A percentile compares a stretch with the other conserved stretches of the same genome.
Evolutionary conservation across 1,140 invertebrate species (phyloP).

Genomic region (Drosophila leontia): DNA sequence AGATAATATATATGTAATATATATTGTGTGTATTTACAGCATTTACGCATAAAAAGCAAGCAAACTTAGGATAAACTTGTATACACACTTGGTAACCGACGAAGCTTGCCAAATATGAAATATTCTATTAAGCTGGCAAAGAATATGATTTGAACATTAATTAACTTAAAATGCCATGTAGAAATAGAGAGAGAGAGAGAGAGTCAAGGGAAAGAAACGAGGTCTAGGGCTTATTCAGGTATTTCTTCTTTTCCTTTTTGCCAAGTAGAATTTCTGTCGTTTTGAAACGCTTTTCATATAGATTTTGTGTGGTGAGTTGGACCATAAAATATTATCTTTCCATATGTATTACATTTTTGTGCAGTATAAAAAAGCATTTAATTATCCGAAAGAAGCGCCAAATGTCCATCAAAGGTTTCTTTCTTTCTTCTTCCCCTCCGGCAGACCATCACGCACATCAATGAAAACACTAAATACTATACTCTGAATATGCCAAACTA

Average conservation of each 20-base stretch:
- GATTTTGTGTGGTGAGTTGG: constrained; percentile 84
- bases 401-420: constrained; percentile 20
- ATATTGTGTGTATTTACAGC: constrained; percentile 73
- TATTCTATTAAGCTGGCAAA: constrained; percentile 40
- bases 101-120: constrained; percentile 41
- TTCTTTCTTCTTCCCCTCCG: constrained; percentile 8
- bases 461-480: constrained; percentile 5
- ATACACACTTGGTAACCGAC: constrained; percentile 26
- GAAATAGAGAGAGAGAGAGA: constrained; percentile 24
- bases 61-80: constrained; percentile 36
- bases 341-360: constrained; percentile 21
- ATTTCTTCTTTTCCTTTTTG: constrained; percentile 3
- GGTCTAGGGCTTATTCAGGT: constrained; percentile 29
- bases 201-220: constrained; percentile 38
- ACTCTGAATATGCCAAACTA: constrained; percentile 29
- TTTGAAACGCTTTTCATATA: constrained; percentile 23
- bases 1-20: constrained; percentile 46
- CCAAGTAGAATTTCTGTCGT: constrained; percentile 2
- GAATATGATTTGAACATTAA: constrained; percentile 20
- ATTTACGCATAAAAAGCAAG: constrained; percentile 74
- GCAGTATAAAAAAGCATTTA: constrained; percentile 57
- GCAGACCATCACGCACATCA: constrained; percentile 8
- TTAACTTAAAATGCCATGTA: constrained; percentile 47
- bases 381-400: constrained; percentile 22
- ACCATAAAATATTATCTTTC: constrained; percentile 18